A percentile compares a stretch with the other conserved stretches of the same genome.
phyloP scores from a whole-genome alignment of 1,140 invertebrate species.

The Andricus grossulariae region DNA sequence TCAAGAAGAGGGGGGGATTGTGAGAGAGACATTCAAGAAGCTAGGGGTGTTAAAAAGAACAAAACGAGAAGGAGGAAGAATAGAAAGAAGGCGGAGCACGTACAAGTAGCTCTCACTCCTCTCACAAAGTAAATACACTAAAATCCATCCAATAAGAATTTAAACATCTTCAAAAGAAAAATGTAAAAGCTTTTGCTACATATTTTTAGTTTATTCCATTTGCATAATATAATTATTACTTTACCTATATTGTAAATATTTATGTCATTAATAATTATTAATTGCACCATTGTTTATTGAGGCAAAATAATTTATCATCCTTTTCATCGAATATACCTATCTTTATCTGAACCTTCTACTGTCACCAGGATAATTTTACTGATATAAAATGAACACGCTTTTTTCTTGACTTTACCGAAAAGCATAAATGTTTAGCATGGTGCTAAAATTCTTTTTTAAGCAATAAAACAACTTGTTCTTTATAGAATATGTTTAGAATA shows the following conservation, averaged over 20 bases:
- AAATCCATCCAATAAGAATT: slow-evolving; percentile 15
- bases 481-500: no score
- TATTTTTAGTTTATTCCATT: background rate
- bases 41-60: slow-evolving; percentile 21
- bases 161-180: slow-evolving; percentile 4
- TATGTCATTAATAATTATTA: no score
- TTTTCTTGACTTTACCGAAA: no score
- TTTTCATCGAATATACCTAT: no score
- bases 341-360: no score
- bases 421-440: no score
- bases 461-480: no score
- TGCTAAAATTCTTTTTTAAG: no score
- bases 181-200: background rate
- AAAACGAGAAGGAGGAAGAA: slow-evolving; percentile 53
- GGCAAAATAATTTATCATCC: no score
- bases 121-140: slow-evolving; percentile 13
- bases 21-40: slow-evolving; percentile 22
- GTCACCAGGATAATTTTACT: no score
- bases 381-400: no score
- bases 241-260: background rate
- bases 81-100: slow-evolving; percentile 32
- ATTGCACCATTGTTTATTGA: no score
- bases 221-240: background rate
- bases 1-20: slow-evolving; percentile 12
- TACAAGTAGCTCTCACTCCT: slow-evolving; percentile 20